Base-by-base conservation (phyloP, 2,888 invertebrate species). In the Philereme transversata region DNA sequence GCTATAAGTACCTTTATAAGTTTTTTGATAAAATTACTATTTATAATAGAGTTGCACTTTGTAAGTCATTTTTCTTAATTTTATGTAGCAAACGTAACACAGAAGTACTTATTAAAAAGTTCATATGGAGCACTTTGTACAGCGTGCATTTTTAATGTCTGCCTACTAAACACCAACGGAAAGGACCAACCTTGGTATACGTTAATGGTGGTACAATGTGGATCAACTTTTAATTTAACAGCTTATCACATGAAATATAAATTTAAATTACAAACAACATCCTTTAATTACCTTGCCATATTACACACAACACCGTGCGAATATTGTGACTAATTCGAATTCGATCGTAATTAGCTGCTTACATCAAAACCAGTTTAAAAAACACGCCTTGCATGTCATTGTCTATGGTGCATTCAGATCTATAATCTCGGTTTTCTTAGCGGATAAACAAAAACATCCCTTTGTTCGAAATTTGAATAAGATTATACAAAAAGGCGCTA, bases 381-480 rank as follows among this genome's bases (percentile, higher is more conserved):
- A 72, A 77, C 77, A 80, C 77, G 76, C 68, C 60, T 62, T 65
- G 69, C 65, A 77, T 72, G 73, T 76, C 77, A 82, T 78, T 78
- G 76, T 74, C 69, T 75, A 78, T 77, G 75, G 74, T 75, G 61
- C 57, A 68, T 69, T 64, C 61, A 69, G 71, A n/a, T 40, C 43
- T 75, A 73, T 76, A 75, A 79, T 78, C 77, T 79, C 73, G 78
- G 79, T 77, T 82, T 78, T 81, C 80, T 79, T 78, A 72, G 76
- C 77, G 81, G 81, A 86, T 89, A 90, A 90, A 91, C 90, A 90
- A 90, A 90, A 90, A 90, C 86, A 83, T 68, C 64, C 79, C 72
- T 82, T 89, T 90, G 87, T 89, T 57, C 71, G 72, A 74, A 78
- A 87, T 88, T 88, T 87, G 84, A 87, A 90, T 89, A 78, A 78